A percentile compares a stretch with the other conserved stretches of the same genome.
These are phyloP conservation scores for Argyrosomus japonicus DNA, from an alignment of 2,113 vertebrate genomes.

Conservation along the genomic window DNA sequence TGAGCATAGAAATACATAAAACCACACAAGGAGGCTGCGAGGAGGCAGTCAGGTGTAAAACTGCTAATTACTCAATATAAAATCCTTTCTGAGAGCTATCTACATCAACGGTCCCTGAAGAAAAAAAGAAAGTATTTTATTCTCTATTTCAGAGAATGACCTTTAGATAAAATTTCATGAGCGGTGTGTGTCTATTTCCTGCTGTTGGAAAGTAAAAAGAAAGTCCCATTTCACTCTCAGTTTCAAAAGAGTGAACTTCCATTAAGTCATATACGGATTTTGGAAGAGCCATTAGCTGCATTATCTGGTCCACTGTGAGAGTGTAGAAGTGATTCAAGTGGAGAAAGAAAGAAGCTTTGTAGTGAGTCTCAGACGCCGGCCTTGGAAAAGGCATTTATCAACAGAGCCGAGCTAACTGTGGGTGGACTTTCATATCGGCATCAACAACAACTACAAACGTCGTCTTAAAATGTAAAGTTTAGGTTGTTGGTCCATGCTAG, in stretches of 20 bases:
- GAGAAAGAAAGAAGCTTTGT: constrained; percentile 43
- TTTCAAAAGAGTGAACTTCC: constrained; percentile 44
- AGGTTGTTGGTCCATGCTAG: neutral
- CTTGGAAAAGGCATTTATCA: constrained; percentile 23
- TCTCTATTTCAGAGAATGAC: constrained; percentile 14
- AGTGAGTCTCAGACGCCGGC: constrained; percentile 26
- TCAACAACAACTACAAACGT: neutral
- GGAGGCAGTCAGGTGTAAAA: constrained; percentile 13
- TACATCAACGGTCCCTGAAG: neutral
- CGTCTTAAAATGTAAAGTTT: neutral
- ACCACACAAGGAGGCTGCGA: neutral
- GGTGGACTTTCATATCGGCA: neutral
- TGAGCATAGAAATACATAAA: neutral
- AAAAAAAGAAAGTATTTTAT: neutral
- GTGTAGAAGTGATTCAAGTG: constrained; percentile 14
- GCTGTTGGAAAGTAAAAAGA: neutral
- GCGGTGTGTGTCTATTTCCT: constrained; percentile 13
- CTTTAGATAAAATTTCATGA: constrained; percentile 22
- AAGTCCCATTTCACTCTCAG: constrained; percentile 2
- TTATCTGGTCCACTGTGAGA: constrained; percentile 30
- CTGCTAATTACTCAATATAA: constrained; percentile 14
- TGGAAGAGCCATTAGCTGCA: constrained; percentile 38
- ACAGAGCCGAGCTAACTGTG: neutral
- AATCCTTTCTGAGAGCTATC: neutral
- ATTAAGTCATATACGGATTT: constrained; percentile 35